phyloP scores from a whole-genome alignment of 2,113 vertebrate species.

The Symphodus melops region DNA sequence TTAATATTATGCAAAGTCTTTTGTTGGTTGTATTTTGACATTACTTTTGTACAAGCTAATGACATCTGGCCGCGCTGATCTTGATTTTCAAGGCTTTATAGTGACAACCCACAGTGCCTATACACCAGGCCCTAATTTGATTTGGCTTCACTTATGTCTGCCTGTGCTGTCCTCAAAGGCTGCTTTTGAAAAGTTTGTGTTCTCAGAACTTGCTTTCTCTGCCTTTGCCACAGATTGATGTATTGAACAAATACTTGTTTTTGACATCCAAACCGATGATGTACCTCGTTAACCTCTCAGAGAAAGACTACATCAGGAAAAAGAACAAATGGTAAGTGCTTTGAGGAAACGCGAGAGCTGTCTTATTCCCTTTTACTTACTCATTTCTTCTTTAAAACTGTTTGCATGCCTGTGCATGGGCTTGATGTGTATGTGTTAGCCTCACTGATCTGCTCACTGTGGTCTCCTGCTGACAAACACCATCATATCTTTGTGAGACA shows the following conservation, averaged over 20 bases:
- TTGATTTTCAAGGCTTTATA: conserved; percentile 74
- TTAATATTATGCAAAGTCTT: conserved; percentile 66
- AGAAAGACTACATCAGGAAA: conserved; percentile 95
- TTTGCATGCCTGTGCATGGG: conserved; percentile 14
- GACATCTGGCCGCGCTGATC: conserved; percentile 79
- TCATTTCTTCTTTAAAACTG: conserved; percentile 23
- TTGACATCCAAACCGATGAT: conserved; percentile 98
- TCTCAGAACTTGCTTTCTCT: conserved; percentile 54
- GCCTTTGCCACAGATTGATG: conserved; percentile 89
- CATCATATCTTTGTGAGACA: conserved; percentile 60
- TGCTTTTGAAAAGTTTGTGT: conserved; percentile 62
- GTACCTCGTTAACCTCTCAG: conserved; percentile 97
- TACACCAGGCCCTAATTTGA: conserved; percentile 72
- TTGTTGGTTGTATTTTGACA: conserved; percentile 62
- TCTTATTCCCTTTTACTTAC: conserved; percentile 42
- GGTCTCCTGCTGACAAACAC: conserved; percentile 63
- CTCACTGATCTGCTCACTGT: conserved; percentile 40
- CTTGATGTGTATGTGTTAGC: conserved; percentile 2
- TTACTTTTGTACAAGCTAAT: conserved; percentile 73
- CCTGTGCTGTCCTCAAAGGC: conserved; percentile 65
- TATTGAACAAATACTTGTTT: conserved; percentile 97
- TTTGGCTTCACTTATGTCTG: conserved; percentile 64
- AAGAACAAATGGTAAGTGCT: conserved; percentile 97
- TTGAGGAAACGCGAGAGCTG: conserved; percentile 17
- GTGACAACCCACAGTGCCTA: conserved; percentile 65